Percentiles rank a stretch among this genome's conserved stretches.
These are phyloP conservation scores for Clitarchus hookeri DNA, from an alignment of 2,888 invertebrate species.

Conservation along the genomic window DNA sequence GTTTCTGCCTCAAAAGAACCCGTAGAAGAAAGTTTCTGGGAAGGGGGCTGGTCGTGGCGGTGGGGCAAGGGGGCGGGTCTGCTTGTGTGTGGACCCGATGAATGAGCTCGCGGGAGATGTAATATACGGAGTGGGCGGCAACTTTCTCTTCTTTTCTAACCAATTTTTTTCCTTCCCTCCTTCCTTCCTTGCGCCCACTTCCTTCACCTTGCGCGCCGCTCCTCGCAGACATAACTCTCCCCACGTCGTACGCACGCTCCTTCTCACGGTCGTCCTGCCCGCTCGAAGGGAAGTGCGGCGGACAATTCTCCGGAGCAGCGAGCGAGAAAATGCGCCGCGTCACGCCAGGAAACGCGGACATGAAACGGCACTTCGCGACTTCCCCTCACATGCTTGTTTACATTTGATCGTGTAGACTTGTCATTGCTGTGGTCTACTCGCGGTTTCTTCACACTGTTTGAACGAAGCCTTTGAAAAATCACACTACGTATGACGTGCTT, in stretches of 20 bases:
- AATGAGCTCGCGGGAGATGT: conserved; percentile 3
- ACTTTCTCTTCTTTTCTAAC: conserved; percentile 1
- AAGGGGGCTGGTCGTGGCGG: not conserved
- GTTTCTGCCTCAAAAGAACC: not conserved
- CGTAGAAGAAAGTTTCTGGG: not conserved
- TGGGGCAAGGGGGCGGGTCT: not conserved
- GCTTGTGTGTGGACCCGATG: not conserved
- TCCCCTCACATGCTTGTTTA: no score
- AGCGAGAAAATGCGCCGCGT: not conserved
- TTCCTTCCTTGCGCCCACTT: no score
- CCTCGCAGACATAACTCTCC: not conserved
- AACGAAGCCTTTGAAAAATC: no score
- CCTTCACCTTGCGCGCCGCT: no score
- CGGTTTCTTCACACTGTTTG: no score
- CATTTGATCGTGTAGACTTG: no score
- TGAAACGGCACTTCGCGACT: not conserved
- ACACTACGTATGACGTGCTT: no score
- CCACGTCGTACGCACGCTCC: not conserved
- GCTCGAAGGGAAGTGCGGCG: no score
- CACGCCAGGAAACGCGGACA: not conserved
- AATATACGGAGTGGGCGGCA: conserved; percentile 2
- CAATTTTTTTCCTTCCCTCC: no score
- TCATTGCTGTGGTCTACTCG: no score
- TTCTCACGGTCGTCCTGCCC: not conserved
- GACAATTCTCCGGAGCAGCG: no score